These are phyloP conservation scores for Calypte anna DNA, from an alignment of 2,113 vertebrate species.

Conservation along the genomic window DNA sequence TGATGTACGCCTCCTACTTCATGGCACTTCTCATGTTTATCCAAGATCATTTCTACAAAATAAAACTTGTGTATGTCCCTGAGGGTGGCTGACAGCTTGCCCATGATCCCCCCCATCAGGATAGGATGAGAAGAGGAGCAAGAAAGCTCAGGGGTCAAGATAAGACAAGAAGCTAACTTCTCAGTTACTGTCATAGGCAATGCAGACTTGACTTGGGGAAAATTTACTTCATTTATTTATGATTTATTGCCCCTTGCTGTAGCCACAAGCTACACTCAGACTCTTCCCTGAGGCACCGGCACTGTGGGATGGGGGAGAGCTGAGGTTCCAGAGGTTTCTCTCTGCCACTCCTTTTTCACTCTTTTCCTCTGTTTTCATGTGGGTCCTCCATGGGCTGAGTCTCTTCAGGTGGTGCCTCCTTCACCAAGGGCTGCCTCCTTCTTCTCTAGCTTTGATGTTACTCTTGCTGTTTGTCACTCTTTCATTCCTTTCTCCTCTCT, in stretches of 20 bases:
- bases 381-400: background rate
- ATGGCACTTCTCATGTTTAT: background rate
- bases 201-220: background rate
- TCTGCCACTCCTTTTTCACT: background rate
- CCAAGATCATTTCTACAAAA: background rate
- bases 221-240: background rate
- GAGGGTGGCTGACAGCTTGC: fast-evolving
- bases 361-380: background rate
- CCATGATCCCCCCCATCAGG: background rate
- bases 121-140: background rate
- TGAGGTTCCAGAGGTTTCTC: background rate
- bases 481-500: background rate
- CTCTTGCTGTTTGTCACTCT: background rate
- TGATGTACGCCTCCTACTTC: background rate
- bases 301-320: too few species aligned
- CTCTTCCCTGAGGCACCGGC: background rate
- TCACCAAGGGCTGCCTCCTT: background rate
- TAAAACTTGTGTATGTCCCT: background rate
- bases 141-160: background rate
- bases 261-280: background rate
- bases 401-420: background rate
- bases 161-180: background rate
- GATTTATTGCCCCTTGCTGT: background rate
- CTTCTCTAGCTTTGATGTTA: background rate
- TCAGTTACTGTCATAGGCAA: background rate